Percentiles rank a stretch among this genome's conserved stretches.
Conservation (phyloP, 2,797 vertebrate genomes). For the Sorex maritimensis region DNA sequence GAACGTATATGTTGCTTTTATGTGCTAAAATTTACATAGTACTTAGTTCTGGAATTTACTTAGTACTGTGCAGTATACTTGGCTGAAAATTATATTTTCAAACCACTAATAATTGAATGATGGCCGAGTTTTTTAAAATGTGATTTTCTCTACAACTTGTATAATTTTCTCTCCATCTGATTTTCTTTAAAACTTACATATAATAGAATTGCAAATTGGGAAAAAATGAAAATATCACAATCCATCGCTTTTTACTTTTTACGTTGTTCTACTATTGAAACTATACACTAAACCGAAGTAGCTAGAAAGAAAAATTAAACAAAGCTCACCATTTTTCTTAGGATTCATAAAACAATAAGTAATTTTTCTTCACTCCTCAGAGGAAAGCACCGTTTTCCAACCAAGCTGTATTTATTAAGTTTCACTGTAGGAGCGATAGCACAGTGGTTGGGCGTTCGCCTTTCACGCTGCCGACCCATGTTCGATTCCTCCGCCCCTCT, state of each 20-base stretch:
- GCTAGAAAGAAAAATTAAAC: background rate
- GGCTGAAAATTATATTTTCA: background rate
- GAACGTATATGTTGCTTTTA: no score
- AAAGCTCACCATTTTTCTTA: background rate
- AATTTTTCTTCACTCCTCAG: background rate
- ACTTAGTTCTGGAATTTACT: background rate
- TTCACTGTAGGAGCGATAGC: background rate
- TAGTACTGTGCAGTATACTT: background rate
- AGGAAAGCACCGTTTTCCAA: background rate
- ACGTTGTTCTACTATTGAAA: slow-evolving; percentile 53
- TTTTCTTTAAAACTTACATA: background rate
- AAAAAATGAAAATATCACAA: slow-evolving; percentile 24
- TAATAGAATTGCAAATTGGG: slow-evolving; percentile 2
- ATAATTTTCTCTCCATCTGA: background rate
- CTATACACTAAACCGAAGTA: background rate
- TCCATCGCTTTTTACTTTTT: background rate
- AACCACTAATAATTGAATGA: slow-evolving; percentile 2
- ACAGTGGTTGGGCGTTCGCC: no score
- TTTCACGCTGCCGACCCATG: no score
- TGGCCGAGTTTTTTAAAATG: background rate
- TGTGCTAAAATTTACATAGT: no score
- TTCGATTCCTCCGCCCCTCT: no score
- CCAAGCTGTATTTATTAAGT: slow-evolving; percentile 31
- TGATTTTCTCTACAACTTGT: background rate
- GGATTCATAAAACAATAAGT: background rate